Percentiles rank a stretch among this genome's conserved stretches.
These are phyloP conservation scores for Tamias sibiricus DNA, from an alignment of 2,113 vertebrate genomes.

Conservation along the genomic window DNA sequence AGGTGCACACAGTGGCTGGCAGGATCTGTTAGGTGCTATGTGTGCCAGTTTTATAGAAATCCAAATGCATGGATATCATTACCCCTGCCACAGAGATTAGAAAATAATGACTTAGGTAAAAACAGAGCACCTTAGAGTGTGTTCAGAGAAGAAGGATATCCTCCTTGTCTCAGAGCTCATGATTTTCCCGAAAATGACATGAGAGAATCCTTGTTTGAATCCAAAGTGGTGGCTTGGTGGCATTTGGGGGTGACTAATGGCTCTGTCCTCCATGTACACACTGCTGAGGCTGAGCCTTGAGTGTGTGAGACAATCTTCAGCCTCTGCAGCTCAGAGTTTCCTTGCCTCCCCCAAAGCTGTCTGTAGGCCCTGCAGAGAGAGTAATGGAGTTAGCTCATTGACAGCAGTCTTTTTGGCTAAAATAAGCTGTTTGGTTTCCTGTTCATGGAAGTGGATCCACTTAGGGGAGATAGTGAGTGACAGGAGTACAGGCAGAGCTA, in stretches of 20 bases:
- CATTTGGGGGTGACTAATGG: not conserved
- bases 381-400: constrained; percentile 28
- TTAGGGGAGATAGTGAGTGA: constrained; percentile 14
- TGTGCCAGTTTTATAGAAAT: not conserved
- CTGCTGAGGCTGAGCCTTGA: not conserved
- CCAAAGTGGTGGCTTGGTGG: constrained; percentile 3
- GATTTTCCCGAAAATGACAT: not conserved
- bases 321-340: not conserved
- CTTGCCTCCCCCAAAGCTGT: not conserved
- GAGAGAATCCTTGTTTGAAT: not conserved
- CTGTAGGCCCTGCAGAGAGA: not conserved
- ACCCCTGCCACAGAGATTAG: not conserved
- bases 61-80: not conserved
- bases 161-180: not conserved
- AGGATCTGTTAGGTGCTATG: not conserved
- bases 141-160: not conserved
- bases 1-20: not conserved
- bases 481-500: not conserved
- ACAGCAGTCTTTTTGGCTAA: constrained; percentile 27
- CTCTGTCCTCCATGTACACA: not conserved
- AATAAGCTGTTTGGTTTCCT: constrained; percentile 59
- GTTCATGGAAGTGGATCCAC: not conserved
- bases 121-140: not conserved
- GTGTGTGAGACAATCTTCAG: rapidly evolving
- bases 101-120: not conserved